Base-by-base conservation (phyloP, 2,113 vertebrate species). In the Bos javanicus region DNA sequence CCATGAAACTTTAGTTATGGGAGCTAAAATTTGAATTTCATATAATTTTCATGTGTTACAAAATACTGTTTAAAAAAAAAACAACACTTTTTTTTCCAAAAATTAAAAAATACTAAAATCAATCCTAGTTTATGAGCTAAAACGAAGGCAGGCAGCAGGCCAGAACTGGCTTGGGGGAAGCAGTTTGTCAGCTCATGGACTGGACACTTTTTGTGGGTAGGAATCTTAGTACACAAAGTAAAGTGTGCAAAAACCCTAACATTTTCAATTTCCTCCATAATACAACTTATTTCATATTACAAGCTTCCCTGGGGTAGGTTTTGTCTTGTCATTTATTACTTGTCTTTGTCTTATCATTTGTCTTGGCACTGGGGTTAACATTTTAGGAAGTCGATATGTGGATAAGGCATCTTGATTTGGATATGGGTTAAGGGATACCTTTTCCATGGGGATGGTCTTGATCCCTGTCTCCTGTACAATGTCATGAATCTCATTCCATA, bases 61-160 rank as follows among this genome's bases (percentile, higher is more conserved):
- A 76, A 76, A 76, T 43, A 26, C 11, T 43, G 5, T 6, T 76
- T 6, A 5, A 10, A 43, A 71, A 71, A 30, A 15, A 33, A 30
- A 14, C 1, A 16, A 36, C 1, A 43, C 43, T 43, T 46, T 30
- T 88, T 87, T 67, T 87, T 6, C 6, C 14, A 78, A 80, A 11
- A 59, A 84, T 64, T 87, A 76, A 84, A 87, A 95, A 80, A 25
- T 25, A 39, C 36, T 39, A 74, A 39, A 74, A 88, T 50, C 87
- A 67, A 30, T 6, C 48, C 59, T 67, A 88, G 6, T 80, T 64
- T 3, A 28, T 36, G 15, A 25, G 9, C 17, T 90, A 2, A 59
- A 74, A n/a, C 2, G 82, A 43, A 76, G 43, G 23, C 39, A 81
- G 28, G 3, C n/a, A 30, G 1, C 19, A 50, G 15, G 3, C 15